A percentile compares a stretch with the other conserved stretches of the same genome.
Evolutionary conservation across 2,113 vertebrate species (phyloP).

Genomic region (Myrmecophaga tridactyla): DNA sequence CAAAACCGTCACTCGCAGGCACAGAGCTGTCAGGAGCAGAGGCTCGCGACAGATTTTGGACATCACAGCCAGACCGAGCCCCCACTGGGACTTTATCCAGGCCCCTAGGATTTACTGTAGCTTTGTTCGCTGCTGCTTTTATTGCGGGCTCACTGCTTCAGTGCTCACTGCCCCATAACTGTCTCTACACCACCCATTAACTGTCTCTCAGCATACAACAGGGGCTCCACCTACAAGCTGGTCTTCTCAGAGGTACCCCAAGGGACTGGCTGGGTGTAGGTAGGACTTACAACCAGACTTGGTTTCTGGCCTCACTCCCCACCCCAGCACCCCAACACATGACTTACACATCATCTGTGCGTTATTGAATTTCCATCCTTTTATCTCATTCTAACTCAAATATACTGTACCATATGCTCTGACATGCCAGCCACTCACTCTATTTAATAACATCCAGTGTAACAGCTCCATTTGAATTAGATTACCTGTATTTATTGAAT

Average conservation of each 20-base stretch:
- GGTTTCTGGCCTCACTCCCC: not conserved
- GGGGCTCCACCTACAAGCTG: not conserved
- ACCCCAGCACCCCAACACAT: too few species aligned
- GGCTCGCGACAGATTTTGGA: not conserved
- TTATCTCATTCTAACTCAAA: not conserved
- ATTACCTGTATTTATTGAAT: conserved; percentile 21
- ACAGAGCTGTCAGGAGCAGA: not conserved
- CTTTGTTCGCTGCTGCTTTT: not conserved
- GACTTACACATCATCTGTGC: not conserved
- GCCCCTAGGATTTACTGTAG: not conserved
- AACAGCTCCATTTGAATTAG: not conserved
- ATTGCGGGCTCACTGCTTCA: not conserved
- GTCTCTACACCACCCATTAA: not conserved
- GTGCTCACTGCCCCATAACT: not conserved
- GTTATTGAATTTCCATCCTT: not conserved
- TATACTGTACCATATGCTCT: not conserved
- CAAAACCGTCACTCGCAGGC: not conserved
- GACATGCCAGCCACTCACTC: not conserved
- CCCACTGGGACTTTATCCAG: not conserved
- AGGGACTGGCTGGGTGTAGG: not conserved
- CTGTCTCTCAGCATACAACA: not conserved
- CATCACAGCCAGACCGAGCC: not conserved
- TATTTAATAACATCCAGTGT: not conserved
- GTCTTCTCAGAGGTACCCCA: not conserved
- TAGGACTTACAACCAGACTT: not conserved